These are phyloP conservation scores for Pyrrhura leucotis DNA, from an alignment of 2,797 vertebrate species.

Conservation along the genomic window DNA sequence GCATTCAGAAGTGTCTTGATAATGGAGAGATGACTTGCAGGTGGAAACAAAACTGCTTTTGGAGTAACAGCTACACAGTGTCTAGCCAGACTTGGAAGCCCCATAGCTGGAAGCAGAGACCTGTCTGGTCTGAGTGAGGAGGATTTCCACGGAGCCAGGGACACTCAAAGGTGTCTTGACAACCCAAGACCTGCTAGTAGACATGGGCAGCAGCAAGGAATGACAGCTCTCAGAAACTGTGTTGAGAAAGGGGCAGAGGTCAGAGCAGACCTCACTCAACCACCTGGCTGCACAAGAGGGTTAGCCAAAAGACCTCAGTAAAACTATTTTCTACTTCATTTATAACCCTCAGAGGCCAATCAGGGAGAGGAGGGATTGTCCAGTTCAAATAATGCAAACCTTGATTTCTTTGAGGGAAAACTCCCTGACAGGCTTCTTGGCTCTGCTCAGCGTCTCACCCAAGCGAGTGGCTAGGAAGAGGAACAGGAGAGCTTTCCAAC, in stretches of 20 bases:
- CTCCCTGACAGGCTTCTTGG: constrained; percentile 50
- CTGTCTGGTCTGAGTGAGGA: not conserved
- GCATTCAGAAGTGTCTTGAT: not conserved
- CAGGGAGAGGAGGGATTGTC: constrained; percentile 35
- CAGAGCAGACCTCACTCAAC: constrained; percentile 49
- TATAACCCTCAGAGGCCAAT: constrained; percentile 49
- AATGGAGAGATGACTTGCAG: not conserved
- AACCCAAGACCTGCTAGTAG: not conserved
- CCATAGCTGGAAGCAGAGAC: not conserved
- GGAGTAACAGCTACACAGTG: not conserved
- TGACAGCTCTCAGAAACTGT: constrained; percentile 18
- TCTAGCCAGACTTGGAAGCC: constrained; percentile 15
- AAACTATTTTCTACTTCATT: constrained; percentile 62
- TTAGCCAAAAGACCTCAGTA: constrained; percentile 61
- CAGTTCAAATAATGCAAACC: constrained; percentile 58
- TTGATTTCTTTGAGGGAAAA: constrained; percentile 49
- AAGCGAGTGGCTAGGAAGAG: not conserved
- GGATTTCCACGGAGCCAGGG: not conserved
- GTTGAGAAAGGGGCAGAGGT: constrained; percentile 48
- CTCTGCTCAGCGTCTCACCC: constrained; percentile 33
- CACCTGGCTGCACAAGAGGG: constrained; percentile 45
- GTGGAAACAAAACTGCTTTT: not conserved
- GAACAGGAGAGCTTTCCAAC: constrained; percentile 7
- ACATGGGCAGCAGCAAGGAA: not conserved
- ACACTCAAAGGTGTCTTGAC: constrained; percentile 21